These are phyloP conservation scores for Pararge aegeria DNA, from an alignment of 1,140 invertebrate species.

Conservation along the genomic window DNA sequence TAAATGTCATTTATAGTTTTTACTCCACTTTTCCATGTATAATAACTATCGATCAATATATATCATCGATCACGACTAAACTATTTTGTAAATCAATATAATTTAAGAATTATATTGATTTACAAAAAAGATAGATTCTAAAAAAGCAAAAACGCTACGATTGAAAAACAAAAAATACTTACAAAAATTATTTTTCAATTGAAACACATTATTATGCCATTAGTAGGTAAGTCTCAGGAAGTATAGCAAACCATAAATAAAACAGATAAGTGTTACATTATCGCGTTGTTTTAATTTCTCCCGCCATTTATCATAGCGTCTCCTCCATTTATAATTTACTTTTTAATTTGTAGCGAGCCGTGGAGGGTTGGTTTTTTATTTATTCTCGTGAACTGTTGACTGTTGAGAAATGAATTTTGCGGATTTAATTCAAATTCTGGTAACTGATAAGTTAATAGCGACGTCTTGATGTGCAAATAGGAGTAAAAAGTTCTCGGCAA, in stretches of 20 bases:
- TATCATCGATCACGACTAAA: too few relatives aligned
- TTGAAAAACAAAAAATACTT: too few relatives aligned
- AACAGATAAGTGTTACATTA: constrained; percentile 62
- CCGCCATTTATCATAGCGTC: constrained; percentile 68
- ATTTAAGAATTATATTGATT: too few relatives aligned
- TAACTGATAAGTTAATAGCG: neutral
- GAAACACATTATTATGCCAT: constrained; percentile 17
- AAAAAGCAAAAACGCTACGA: too few relatives aligned
- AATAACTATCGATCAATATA: too few relatives aligned
- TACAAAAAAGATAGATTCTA: too few relatives aligned
- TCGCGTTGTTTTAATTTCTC: constrained; percentile 72
- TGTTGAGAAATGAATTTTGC: neutral
- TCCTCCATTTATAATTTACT: constrained; percentile 48
- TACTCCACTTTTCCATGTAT: too few relatives aligned
- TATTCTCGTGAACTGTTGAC: constrained; percentile 15
- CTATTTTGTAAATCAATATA: too few relatives aligned
- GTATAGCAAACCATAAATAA: constrained; percentile 55
- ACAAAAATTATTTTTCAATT: too few relatives aligned
- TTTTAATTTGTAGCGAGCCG: constrained; percentile 57
- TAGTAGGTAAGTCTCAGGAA: constrained; percentile 28
- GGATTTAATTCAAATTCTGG: neutral
- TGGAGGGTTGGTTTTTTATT: constrained; percentile 49
- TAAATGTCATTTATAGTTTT: too few relatives aligned
- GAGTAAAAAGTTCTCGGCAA: too few relatives aligned
- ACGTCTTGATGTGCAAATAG: too few relatives aligned